Evolutionary conservation across 2,888 invertebrate species (phyloP), one percentile per base, ranked within the genome.

Genomic region (Desoria tigrina): DNA sequence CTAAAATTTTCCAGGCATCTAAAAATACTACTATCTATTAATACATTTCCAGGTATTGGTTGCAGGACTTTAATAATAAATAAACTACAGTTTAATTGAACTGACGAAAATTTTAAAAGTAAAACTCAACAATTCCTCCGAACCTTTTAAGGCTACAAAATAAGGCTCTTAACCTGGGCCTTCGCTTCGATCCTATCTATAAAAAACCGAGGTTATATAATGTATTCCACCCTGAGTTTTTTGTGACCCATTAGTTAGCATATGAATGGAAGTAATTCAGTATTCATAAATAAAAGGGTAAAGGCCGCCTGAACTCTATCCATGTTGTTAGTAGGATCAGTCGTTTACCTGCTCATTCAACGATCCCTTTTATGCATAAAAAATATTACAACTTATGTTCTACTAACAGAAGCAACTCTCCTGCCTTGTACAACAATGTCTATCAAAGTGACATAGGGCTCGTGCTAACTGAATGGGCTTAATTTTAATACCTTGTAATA

Each of bases 281-380:
- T 21, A 57, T 23, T 57, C 24, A 57, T 51, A 42, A 39, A 32
- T 42, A 37, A 57, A 57, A 57, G 57, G 57, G 57, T 57, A 42
- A 57, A 57, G 57, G 27, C 24, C 42, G 55, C 55, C 18, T 32
- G 32, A 21, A 32, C 32, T 51, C 26, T 26, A 24, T 51, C 16
- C 45, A 4, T 51, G 51, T 51, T 23, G 24, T 51, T 51, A 23
- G 51, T 24, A 51, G 26, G 51, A 24, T 24, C 24, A 51, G 26
- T 51, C 51, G 24, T 21, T 51, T 51, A 51, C 51, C 51, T 51
- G 51, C 24, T 51, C 26, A 24, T 51, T 51, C 6, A 32, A 32
- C 6, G 32, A 11, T 32, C 32, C 32, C 32, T 32, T 32, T 11
- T 11, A 7, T 32, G 32, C 11, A 32, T 32, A 32, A 32, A 32